Percentiles rank a stretch among this genome's conserved stretches.
These are phyloP conservation scores for Sminthurinus aureus DNA, from an alignment of 2,888 invertebrate genomes.

Conservation along the genomic window DNA sequence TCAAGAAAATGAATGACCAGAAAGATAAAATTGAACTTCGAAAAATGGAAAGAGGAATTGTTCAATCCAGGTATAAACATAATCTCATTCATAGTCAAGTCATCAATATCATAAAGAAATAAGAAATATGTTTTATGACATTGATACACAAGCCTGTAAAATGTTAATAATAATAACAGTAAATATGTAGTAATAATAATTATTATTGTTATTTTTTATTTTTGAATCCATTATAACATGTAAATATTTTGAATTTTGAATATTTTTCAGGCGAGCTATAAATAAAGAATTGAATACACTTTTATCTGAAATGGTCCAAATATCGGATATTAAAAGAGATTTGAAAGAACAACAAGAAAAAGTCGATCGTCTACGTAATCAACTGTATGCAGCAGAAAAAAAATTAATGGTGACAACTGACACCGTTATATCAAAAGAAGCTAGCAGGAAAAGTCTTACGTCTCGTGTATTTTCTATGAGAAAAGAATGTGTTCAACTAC, in stretches of 20 bases:
- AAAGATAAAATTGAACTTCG: conserved; percentile 30
- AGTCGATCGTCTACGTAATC: conserved; percentile 12
- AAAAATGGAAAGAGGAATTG: conserved; percentile 20
- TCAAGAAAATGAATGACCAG: conserved; percentile 38
- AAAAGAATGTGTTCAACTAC: conserved; percentile 29
- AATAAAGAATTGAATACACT: conserved; percentile 33
- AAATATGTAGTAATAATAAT: too few relatives aligned
- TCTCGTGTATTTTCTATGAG: conserved; percentile 27
- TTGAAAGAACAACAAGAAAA: conserved; percentile 26
- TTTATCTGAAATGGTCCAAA: conserved; percentile 27
- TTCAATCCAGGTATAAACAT: conserved; percentile 33
- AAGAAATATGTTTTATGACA: too few relatives aligned
- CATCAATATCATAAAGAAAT: too few relatives aligned
- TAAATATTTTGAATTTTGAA: neutral
- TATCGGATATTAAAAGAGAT: conserved; percentile 32
- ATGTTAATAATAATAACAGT: too few relatives aligned
- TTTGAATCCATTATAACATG: too few relatives aligned
- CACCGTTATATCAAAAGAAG: conserved; percentile 8
- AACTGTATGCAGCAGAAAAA: conserved; percentile 26
- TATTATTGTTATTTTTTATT: too few relatives aligned
- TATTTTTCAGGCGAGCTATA: conserved; percentile 18
- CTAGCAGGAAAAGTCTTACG: conserved; percentile 20
- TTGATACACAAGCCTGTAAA: too few relatives aligned
- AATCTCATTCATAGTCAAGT: neutral
- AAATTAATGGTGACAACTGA: conserved; percentile 8